phyloP scores from a whole-genome alignment of 2,888 invertebrate genomes.

The Zygaena filipendulae region DNA sequence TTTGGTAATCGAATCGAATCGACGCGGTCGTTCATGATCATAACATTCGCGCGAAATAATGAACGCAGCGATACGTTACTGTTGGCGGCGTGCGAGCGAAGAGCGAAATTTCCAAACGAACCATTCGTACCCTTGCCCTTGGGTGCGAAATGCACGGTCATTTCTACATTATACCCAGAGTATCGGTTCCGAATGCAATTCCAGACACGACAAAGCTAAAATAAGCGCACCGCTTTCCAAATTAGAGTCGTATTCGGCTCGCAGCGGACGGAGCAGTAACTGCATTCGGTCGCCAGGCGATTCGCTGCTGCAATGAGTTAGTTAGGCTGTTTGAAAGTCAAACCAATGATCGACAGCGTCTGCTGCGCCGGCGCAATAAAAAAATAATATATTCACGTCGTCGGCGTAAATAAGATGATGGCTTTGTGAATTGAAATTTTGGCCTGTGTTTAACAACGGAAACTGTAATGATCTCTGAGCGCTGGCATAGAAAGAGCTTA shows the following conservation, averaged over 20 bases:
- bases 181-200: constrained; percentile 41
- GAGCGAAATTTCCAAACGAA: constrained; percentile 29
- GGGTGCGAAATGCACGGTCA: constrained; percentile 53
- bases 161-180: constrained; percentile 33
- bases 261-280: constrained; percentile 9
- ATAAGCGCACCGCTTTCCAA: constrained; percentile 20
- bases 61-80: too few relatives aligned
- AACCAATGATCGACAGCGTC: constrained; percentile 62
- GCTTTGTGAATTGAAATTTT: constrained; percentile 34
- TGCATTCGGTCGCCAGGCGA: constrained; percentile 18
- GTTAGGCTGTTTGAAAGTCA: constrained; percentile 67
- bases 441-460: constrained; percentile 21
- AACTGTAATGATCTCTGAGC: too few relatives aligned
- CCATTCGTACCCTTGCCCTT: constrained; percentile 56
- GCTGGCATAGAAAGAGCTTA: too few relatives aligned
- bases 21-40: too few relatives aligned
- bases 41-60: too few relatives aligned
- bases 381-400: constrained; percentile 62
- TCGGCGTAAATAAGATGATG: constrained; percentile 57
- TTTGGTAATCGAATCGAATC: too few relatives aligned
- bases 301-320: constrained; percentile 52
- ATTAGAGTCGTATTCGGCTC: constrained; percentile 24
- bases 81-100: too few relatives aligned
- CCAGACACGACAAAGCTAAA: constrained; percentile 14
- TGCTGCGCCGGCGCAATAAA: constrained; percentile 57